Base-by-base conservation (phyloP, 2,888 invertebrate genomes). In the Hydropsyche betteni region DNA sequence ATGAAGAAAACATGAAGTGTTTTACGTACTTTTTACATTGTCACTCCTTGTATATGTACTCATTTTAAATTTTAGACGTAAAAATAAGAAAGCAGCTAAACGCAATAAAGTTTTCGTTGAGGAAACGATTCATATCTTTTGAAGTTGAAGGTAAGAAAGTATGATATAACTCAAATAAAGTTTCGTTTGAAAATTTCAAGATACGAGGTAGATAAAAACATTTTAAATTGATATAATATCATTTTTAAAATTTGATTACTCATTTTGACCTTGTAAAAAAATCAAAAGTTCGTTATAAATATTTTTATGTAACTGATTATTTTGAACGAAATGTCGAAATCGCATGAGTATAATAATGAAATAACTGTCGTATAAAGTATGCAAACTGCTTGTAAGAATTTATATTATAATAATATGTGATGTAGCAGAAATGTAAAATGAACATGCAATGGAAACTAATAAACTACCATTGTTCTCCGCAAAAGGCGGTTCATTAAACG, bases 1-100 rank as follows among this genome's bases (percentile, higher is more conserved):
- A 64, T 64, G 64, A 64, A 64, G 34, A 64, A 64, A 34, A 64
- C 36, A 64, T 36, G 36, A 64, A 64, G 64, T 64, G 14, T 64
- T 36, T 64, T 33, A 64, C 36, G 36, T 36, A 12, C 8, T 36
- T 34, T 64, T n/a, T 36, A 64, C 34, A 36, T 3, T 64, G 36
- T 64, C 10, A n/a, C 16, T 4, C 6, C 44, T 44, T 44, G 44
- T 44, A 44, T 10, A 4, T 44, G 10, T 44, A 44, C 44, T 6
- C 1, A 44, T 44, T 4, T 44, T 4, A 10, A 44, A 24, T 24
- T 24, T 24, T 24, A 24, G 24, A 24, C 24, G 44, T 10, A 10
- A 44, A 44, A 44, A 44, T 0, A 10, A 44, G 10, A 44, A 44
- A 44, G 44, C 4, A 44, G 1, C 44, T 8, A 44, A 44, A 44